Percentiles rank a stretch among this genome's conserved stretches.
These are phyloP conservation scores for Zootermopsis nevadensis DNA, from an alignment of 2,888 invertebrate species.

Conservation along the genomic window DNA sequence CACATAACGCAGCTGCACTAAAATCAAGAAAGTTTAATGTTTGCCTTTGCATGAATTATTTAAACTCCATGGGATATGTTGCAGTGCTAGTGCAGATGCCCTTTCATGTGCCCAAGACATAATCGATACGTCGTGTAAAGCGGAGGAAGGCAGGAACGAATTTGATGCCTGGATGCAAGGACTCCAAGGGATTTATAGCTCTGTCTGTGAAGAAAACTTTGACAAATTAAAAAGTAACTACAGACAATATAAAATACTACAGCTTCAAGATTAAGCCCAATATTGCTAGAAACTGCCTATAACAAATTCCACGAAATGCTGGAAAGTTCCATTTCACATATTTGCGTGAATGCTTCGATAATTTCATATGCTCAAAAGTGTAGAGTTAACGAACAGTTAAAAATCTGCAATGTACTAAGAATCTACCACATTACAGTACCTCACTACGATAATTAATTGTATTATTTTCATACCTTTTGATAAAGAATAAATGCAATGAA, in stretches of 20 bases:
- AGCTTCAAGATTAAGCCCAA: background rate
- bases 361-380: too few relatives aligned
- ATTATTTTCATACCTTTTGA: too few relatives aligned
- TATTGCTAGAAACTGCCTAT: background rate
- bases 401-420: too few relatives aligned
- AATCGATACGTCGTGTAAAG: background rate
- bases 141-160: background rate
- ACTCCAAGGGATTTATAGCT: background rate
- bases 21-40: too few relatives aligned
- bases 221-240: slow-evolving; percentile 5
- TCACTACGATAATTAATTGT: too few relatives aligned
- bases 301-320: background rate
- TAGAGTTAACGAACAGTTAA: too few relatives aligned
- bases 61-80: background rate
- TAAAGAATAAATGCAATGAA: too few relatives aligned
- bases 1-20: too few relatives aligned
- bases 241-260: background rate
- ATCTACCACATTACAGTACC: too few relatives aligned
- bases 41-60: too few relatives aligned
- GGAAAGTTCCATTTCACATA: background rate
- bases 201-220: background rate
- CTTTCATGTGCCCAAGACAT: background rate
- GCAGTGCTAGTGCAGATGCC: background rate
- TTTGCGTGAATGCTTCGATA: too few relatives aligned
- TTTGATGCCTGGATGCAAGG: slow-evolving; percentile 18